Evolutionary conservation across 2,888 invertebrate species (phyloP), one percentile per base, ranked within the genome.

Genomic region (Phortica magna): DNA sequence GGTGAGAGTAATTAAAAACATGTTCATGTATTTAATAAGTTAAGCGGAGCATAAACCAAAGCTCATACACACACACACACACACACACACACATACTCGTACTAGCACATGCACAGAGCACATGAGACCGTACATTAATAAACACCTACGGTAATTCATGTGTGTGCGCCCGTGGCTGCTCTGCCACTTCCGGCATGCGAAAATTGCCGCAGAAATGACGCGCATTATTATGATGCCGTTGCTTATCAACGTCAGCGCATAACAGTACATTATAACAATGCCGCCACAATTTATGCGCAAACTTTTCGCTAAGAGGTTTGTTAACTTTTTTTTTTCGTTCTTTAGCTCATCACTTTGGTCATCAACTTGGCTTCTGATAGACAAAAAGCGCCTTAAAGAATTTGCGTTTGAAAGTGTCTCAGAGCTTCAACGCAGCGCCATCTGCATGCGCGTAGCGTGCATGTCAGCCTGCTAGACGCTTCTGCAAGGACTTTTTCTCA

Each of bases 1-100:
- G 65, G 12, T 83, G 78, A 85, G 85, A 82, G 85, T 87, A 85
- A 85, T 85, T 85, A 87, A 85, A 85, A 83, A 77, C 77, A 82
- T 84, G 85, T 85, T 81, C 87, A 84, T 81, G 81, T 81, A 77
- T 82, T 87, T 85, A 84, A 85, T 85, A 87, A 85, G 82, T 85
- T 85, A 84, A 87, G 84, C 84, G 79, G 72, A 78, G 72, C 71
- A 64, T 43, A 74, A 65, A 65, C 57, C 55, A 53, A 71, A 39
- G 65, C 53, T 41, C 17, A 71, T 4, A n/a, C 31, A 42, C 31
- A 73, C 3, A 76, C 19, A 31, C 48, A 70, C 42, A 3, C 19
- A 19, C 4, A 55, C 14, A 12, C 7, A 70, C 75, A 59, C 53
- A 71, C n/a, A 48, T 48, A 48, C 14, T 6, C 9, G 48, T 7